Evolutionary conservation across 2,113 vertebrate species (phyloP), one percentile per base, ranked within the genome.

Genomic region (Megaceryle torquata): DNA sequence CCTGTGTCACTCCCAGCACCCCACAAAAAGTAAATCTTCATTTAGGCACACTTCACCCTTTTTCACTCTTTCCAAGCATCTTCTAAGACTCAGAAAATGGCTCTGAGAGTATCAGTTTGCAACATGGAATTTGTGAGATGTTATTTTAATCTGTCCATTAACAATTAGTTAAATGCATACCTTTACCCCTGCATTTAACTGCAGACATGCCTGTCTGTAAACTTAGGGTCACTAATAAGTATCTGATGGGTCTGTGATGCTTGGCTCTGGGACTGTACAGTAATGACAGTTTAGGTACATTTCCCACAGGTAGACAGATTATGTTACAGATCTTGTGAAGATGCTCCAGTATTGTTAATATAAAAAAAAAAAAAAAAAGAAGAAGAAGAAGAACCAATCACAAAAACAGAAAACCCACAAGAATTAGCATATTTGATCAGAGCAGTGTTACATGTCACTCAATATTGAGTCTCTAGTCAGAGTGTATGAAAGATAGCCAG

Each of bases 1-100:
- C 91, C 88, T 77, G 57, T 98, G 99, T 99, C 98, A 99, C 54
- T 97, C 92, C 48, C 46, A 96, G 96, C 95, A 96, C 92, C 98
- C 89, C 84, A 87, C 84, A 39, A 97, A 97, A 96, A 94, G 97
- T 90, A 99, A 99, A 99, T 99, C 98, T 99, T 99, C 92, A 99
- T 99, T 99, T 99, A 97, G 97, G 70, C 67, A 83, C 65, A 39
- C 85, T 91, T 88, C 44, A 54, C 29, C 16, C 18, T 65, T 80
- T 72, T 78, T 44, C 33, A 44, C 29, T 41, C 51, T 50, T 96
- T 89, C 69, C 33, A 41, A 85, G 39, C 14, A 41, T 44, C 76
- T 71, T 71, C 11, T 50, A 37, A 85, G 22, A 61, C 10, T 35
- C 25, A 29, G 19, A 9, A 33, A 54, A 25, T 12, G 17, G 24